Evolutionary conservation across 1,140 invertebrate species (phyloP), one percentile per base, ranked within the genome.

Genomic region (Camponotus vicinus): DNA sequence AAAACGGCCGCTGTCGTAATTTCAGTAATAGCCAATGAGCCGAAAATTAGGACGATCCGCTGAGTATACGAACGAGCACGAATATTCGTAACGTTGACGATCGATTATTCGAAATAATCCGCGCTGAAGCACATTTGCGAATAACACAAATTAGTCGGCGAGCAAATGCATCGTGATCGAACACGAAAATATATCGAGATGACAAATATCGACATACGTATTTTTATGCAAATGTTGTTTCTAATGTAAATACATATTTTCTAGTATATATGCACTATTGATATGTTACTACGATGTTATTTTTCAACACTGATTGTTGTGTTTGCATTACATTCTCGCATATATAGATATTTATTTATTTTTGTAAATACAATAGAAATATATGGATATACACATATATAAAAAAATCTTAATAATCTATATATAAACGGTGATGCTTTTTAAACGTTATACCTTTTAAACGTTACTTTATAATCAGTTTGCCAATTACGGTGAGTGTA

Each of bases 21-120:
- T 83, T 55, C 69, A 21, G 55, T 75, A 75, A 83, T 55, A 83
- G 79, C 79, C 79, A 83, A 83, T 83, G 79, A 83, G 55, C 79
- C 79, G 79, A 83, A 61, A 83, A 83, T 83, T 75, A 70, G 79
- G 7, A 73, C 55, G 55, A 82, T 82, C 55, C 40, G 6, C 11
- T 55, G 15, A 70, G 78, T 15, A 18, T 27, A 49, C 21, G 11
- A 75, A 57, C 27, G 69, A 75, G 27, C 27, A 18, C 21, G 67
- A 82, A 73, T 82, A 73, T 73, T 82, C 67, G 59, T 37, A 73
- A 73, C 40, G 69, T 59, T 45, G 69, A 63, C 69, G 69, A 75
- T 11, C 69, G 55, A 83, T 73, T 73, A 73, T 45, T 55, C 32
- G 32, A 66, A 82, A 83, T 83, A 73, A 83, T 83, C 55, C n/a